Evolutionary conservation across 2,888 invertebrate genomes (phyloP), one percentile per base, ranked within the genome.

Genomic region (Pedicia rivosa): DNA sequence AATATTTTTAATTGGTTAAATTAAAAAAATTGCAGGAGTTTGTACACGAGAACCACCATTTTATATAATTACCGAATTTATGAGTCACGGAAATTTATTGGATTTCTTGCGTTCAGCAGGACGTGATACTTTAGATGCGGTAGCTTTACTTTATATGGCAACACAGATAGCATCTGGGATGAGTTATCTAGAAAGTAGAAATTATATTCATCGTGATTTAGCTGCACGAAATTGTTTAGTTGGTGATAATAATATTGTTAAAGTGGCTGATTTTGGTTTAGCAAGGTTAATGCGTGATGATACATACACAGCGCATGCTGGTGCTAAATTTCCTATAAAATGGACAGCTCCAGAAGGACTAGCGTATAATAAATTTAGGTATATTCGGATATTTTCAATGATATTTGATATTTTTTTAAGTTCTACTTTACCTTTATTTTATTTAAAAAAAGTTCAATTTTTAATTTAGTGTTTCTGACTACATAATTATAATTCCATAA

Each of bases 281-380:
- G 98, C 98, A 5, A 73, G 98, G 38, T 71, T 97, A 44, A 95
- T 97, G 92, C 75, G 95, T 38, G 97, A 97, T 56, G 97, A 98
- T 59, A 98, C 97, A 0, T 99, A 99, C 64, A 97, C 97, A 20
- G 97, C 97, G 28, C 94, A 95, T 62, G 92, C 92, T 17, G 98
- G 94, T 19, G 97, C 98, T 46, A 98, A 98, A 68, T 98, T 98
- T 66, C 98, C 98, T 40, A 98, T 98, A 56, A 98, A 98, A 65
- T 98, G 98, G 98, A 98, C 98, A 13, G 97, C 98, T 36, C 98
- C 98, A 9, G 98, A 99, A 65, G 98, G 98, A 26, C 67, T 99
- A 47, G 98, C 98, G 3, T 97, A 94, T 64, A 98, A 98, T 64
- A 92, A 92, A 55, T 98, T 99, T 67, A 27, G 27, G 27, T 27